phyloP scores from a whole-genome alignment of 2,888 invertebrate genomes.

The Andrena fulva region DNA sequence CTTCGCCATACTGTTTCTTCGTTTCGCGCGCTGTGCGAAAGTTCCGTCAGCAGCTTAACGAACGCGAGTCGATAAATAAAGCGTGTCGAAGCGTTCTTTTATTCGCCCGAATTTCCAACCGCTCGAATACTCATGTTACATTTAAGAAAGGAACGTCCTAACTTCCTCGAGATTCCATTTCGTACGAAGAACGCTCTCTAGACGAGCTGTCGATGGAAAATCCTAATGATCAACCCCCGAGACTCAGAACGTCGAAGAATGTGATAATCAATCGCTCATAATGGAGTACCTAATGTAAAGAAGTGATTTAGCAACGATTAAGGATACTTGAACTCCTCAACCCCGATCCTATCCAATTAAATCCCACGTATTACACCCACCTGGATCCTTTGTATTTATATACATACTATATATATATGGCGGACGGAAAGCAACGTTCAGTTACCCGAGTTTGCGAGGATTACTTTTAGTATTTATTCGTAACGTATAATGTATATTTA shows the following conservation, averaged over 20 bases:
- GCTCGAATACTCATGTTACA: background rate
- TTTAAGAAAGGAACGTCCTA: slow-evolving; percentile 2
- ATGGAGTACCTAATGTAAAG: slow-evolving; percentile 56
- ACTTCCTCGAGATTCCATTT: slow-evolving; percentile 45
- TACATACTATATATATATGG: slow-evolving; percentile 17
- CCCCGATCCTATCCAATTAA: background rate
- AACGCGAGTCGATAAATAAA: slow-evolving; percentile 2
- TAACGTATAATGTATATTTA: slow-evolving; percentile 69
- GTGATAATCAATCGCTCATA: slow-evolving; percentile 69
- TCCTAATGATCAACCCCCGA: slow-evolving; percentile 20
- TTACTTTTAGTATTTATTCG: slow-evolving; percentile 74
- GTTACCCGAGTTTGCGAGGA: slow-evolving; percentile 71
- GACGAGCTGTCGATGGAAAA: slow-evolving; percentile 24
- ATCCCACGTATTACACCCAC: background rate
- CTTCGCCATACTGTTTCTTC: slow-evolving; percentile 32
- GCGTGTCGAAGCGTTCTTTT: background rate
- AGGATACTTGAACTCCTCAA: slow-evolving; percentile 28
- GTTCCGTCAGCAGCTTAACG: background rate
- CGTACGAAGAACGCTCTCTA: slow-evolving; percentile 1
- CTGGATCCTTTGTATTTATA: slow-evolving; percentile 59
- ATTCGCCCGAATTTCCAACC: slow-evolving; percentile 11
- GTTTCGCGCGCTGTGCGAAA: background rate
- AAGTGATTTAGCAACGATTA: slow-evolving; percentile 47
- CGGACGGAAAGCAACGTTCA: slow-evolving; percentile 61
- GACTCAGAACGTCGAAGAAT: slow-evolving; percentile 62